Conservation (phyloP, 2,888 invertebrate species). For the Coenonympha arcania region DNA sequence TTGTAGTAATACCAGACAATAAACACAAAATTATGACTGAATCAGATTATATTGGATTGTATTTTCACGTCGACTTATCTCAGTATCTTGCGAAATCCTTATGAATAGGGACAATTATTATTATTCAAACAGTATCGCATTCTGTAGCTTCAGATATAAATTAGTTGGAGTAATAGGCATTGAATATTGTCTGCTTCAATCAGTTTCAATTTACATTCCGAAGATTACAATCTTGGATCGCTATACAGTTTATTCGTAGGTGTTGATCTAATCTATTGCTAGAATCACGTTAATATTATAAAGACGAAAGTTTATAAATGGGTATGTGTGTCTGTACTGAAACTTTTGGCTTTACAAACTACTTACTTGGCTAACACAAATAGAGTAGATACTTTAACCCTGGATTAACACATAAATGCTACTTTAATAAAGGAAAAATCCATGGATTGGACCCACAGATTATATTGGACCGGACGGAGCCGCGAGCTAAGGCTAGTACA, state of each 20-base stretch:
- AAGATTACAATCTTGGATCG: background rate
- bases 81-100: slow-evolving; percentile 11
- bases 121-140: slow-evolving; percentile 15
- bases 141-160: slow-evolving; percentile 12
- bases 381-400: no score
- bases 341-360: no score
- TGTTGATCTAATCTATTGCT: background rate
- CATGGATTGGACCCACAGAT: no score
- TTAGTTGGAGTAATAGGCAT: slow-evolving; percentile 9
- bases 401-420: no score
- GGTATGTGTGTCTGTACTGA: no score
- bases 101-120: slow-evolving; percentile 13
- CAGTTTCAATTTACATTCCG: slow-evolving; percentile 10
- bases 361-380: no score
- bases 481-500: no score
- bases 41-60: slow-evolving; percentile 15
- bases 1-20: background rate
- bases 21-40: slow-evolving; percentile 13
- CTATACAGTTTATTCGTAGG: background rate
- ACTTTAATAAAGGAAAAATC: no score
- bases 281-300: background rate
- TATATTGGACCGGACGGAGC: no score
- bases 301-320: background rate
- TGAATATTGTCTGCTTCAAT: slow-evolving; percentile 7
- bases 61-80: slow-evolving; percentile 17